Evolutionary conservation across 2,797 vertebrate species (phyloP), one percentile per base, ranked within the genome.

Genomic region (Typhlichthys eigenmanni): DNA sequence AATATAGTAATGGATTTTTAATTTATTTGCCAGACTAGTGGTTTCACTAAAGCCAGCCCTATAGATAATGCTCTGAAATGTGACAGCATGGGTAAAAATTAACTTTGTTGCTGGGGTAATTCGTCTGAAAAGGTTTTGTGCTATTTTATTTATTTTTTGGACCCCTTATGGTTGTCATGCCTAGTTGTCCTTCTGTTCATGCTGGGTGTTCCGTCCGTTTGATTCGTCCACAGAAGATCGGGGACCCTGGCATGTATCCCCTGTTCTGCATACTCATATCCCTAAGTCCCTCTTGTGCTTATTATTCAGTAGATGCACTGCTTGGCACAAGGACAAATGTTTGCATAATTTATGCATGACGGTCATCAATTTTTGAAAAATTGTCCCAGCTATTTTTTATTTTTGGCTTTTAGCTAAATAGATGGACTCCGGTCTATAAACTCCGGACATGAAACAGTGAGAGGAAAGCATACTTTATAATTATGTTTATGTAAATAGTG

Each of bases 331-430:
- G 89, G 91, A 93, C 90, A 93, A 87, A 89, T 86, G 93, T 93
- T 93, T 91, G 79, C 89, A 91, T 94, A 91, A 93, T 95, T 94
- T 94, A 92, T 94, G 91, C 91, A 87, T 90, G 90, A 85, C 91
- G 78, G 76, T 94, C 88, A 91, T 93, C 87, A 89, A 86, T 92
- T 93, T 90, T 88, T 89, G 85, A 90, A 88, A 89, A 92, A 89
- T 58, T 77, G 82, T 80, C 85, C 88, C 82, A 69, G 85, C 83
- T 14, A 7, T 17, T 17, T 17, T 81, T 81, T 83, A 87, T 88
- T 85, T 81, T 65, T 65, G 79, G 89, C 88, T 91, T 90, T 92
- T 90, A 91, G 79, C 91, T 88, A 88, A 91, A 91, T 88, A 89
- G 89, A 90, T 71, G 73, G 79, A 72, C 79, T 82, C 80, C 66